These are phyloP conservation scores for Drosophila falleni DNA, from an alignment of 2,888 invertebrate species.

Conservation along the genomic window DNA sequence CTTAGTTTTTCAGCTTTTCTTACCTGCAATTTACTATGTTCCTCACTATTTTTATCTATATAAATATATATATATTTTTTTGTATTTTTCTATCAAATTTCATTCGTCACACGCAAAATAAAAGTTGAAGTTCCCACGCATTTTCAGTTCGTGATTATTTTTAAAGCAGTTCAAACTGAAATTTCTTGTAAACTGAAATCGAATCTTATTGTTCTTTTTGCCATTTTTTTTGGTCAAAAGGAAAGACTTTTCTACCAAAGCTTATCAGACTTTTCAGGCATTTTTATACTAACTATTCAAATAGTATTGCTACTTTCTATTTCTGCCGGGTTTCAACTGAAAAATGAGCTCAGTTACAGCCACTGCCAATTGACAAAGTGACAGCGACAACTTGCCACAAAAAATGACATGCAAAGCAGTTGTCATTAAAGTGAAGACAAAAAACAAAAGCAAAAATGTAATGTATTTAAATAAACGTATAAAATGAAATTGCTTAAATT, in stretches of 20 bases:
- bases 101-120: slow-evolving; percentile 71
- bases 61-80: slow-evolving; percentile 16
- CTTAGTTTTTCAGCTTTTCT: slow-evolving; percentile 73
- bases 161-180: slow-evolving; percentile 45
- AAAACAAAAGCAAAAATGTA: slow-evolving; percentile 12
- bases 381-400: slow-evolving; percentile 63
- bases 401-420: slow-evolving; percentile 77
- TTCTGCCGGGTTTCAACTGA: not conserved
- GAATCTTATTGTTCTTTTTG: slow-evolving; percentile 63
- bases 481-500: slow-evolving; percentile 67
- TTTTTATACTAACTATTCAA: not conserved
- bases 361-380: slow-evolving; percentile 47
- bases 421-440: slow-evolving; percentile 62
- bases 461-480: slow-evolving; percentile 38
- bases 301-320: slow-evolving; percentile 10
- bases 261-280: not conserved
- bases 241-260: not conserved
- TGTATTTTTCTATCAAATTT: slow-evolving; percentile 41
- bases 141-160: slow-evolving; percentile 74
- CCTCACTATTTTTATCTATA: slow-evolving; percentile 16
- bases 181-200: slow-evolving; percentile 45
- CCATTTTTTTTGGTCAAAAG: slow-evolving; percentile 2
- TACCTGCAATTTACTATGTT: slow-evolving; percentile 59
- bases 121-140: slow-evolving; percentile 70
- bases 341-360: slow-evolving; percentile 7